Percentiles rank a stretch among this genome's conserved stretches.
phyloP scores from a whole-genome alignment of 2,888 invertebrate species.

The Synergus umbraculus region DNA sequence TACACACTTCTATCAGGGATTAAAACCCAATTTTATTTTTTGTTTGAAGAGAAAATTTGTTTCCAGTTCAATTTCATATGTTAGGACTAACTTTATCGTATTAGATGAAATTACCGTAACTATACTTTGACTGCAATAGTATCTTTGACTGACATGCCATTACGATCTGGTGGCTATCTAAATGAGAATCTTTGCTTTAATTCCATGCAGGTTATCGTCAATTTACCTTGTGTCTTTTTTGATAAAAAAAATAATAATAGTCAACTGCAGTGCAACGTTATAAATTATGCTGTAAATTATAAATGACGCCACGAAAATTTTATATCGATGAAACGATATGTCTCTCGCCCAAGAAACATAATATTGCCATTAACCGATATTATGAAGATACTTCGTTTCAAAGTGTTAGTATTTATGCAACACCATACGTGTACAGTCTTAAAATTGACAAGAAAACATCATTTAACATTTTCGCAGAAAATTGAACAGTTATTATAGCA shows the following conservation, averaged over 20 bases:
- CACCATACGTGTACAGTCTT: neutral
- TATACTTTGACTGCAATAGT: neutral
- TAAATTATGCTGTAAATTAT: neutral
- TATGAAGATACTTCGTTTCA: neutral
- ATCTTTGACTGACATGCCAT: neutral
- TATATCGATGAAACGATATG: constrained; percentile 3
- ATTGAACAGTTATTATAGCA: neutral
- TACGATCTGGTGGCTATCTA: neutral
- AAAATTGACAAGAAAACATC: neutral
- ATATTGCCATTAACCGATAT: constrained; percentile 2
- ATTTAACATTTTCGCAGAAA: neutral
- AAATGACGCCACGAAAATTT: neutral
- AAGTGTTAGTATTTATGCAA: neutral
- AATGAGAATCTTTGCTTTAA: neutral
- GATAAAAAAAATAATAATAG: neutral
- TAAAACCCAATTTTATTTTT: neutral
- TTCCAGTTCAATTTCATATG: neutral
- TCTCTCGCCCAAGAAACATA: neutral
- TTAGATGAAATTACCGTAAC: neutral
- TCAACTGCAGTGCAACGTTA: neutral
- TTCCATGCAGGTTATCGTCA: neutral
- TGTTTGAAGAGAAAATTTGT: neutral
- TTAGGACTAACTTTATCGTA: neutral
- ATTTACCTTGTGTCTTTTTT: neutral
- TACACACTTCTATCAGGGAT: neutral